These are phyloP conservation scores for Otocyon megalotis DNA, from an alignment of 2,113 vertebrate genomes.

Conservation along the genomic window DNA sequence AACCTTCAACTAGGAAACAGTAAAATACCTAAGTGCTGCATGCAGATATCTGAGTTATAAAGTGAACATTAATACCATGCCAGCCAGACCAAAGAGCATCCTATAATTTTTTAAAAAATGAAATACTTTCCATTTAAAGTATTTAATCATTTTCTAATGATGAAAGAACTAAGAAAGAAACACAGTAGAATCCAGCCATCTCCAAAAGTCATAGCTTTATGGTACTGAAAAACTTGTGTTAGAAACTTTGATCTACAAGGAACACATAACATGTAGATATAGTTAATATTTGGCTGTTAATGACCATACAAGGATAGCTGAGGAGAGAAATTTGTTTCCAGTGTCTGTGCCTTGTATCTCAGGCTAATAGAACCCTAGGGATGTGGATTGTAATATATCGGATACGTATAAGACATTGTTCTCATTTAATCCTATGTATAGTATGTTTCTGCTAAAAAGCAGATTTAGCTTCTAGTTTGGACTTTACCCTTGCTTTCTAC, in stretches of 20 bases:
- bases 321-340: slow-evolving; percentile 4
- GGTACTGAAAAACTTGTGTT: not conserved
- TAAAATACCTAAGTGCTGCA: slow-evolving; percentile 45
- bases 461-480: not conserved
- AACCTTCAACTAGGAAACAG: slow-evolving; percentile 59
- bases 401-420: slow-evolving; percentile 30
- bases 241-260: not conserved
- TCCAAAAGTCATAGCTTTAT: slow-evolving; percentile 30
- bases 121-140: slow-evolving; percentile 4
- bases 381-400: not conserved
- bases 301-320: not conserved
- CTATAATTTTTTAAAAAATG: not conserved
- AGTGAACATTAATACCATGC: not conserved
- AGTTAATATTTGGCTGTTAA: slow-evolving; percentile 10
- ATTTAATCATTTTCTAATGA: not conserved
- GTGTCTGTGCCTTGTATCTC: not conserved
- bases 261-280: not conserved
- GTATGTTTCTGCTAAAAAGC: not conserved
- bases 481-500: not conserved
- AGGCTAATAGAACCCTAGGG: slow-evolving; percentile 3
- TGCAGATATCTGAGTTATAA: slow-evolving; percentile 27
- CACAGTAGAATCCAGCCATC: not conserved
- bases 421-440: not conserved
- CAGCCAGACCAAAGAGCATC: not conserved
- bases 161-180: not conserved